Base-by-base conservation (phyloP, 1,140 invertebrate genomes). In the Metopolophium dirhodum region DNA sequence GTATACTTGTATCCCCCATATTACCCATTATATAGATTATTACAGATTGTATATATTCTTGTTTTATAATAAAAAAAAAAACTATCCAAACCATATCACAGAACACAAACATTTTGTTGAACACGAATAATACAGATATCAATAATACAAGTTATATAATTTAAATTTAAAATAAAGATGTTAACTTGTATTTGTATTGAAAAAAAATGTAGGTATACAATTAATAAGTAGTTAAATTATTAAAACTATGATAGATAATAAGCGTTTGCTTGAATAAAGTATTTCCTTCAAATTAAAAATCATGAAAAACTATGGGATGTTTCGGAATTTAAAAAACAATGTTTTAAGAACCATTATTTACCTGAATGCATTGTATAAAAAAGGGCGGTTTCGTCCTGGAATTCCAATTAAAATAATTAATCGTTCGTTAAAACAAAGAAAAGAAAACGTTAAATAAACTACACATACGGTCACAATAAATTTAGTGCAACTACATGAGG, bases 321-420 rank as follows among this genome's bases (percentile, higher is more conserved):
- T 85, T 85, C 18, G n/a, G 49, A 51, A 54, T 35, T 88, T 88
- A 51, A 49, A 49, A 88, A 88, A 88, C 45, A 41, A 41, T 30
- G 26, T 88, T 88, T 88, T 51, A 22, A 88, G 18, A 88, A 88
- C 49, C 47, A 88, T 88, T 88, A 88, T 88, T 88, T 88, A 88
- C 26, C 20, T 35, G 35, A 23, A 88, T 22, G 20, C 3, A 88
- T 20, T 9, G n/a, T 88, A 86, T 22, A 23, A 87, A 87, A 87
- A 51, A 87, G 35, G n/a, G 7, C 49, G 22, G n/a, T 35, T 20
- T 51, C 3, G 22, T 14, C 20, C 47, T 35, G 87, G 87, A 88
- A 88, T 88, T 88, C 49, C n/a, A 49, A 51, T 88, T 88, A 88
- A 88, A 88, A 88, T 88, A 88, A 88, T 49, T 54, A 88, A 88